phyloP scores from a whole-genome alignment of 2,113 vertebrate genomes.

The Tragelaphus scriptus region DNA sequence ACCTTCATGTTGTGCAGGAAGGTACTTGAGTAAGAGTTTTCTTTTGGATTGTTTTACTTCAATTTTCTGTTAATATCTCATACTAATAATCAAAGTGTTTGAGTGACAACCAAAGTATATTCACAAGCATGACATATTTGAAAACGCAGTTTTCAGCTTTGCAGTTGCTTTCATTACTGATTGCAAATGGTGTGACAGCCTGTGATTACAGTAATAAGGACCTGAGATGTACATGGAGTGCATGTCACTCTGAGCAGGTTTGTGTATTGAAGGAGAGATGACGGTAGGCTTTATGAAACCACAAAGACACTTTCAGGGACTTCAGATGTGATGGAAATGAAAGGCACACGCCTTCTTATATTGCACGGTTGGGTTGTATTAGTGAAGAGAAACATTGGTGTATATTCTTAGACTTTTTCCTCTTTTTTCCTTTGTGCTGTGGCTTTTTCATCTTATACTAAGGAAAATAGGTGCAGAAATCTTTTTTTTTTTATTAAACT shows the following conservation, averaged over 20 bases:
- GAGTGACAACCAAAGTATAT: conserved; percentile 80
- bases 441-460: conserved; percentile 17
- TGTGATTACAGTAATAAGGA: conserved; percentile 70
- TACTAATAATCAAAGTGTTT: conserved; percentile 73
- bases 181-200: conserved; percentile 68
- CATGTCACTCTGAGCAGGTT: conserved; percentile 67
- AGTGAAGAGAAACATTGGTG: conserved; percentile 71
- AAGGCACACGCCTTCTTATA: conserved; percentile 67
- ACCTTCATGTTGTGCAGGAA: not conserved
- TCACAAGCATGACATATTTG: conserved; percentile 78
- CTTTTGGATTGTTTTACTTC: conserved; percentile 64
- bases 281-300: conserved; percentile 78
- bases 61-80: conserved; percentile 66
- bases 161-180: conserved; percentile 77
- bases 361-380: conserved; percentile 62
- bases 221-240: conserved; percentile 65
- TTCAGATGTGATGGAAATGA: conserved; percentile 73
- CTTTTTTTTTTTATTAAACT: conserved; percentile 15
- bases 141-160: conserved; percentile 75
- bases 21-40: conserved; percentile 42
- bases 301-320: conserved; percentile 65
- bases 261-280: conserved; percentile 74
- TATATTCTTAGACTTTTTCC: conserved; percentile 54
- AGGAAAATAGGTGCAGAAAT: conserved; percentile 18
- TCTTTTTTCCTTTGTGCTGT: not conserved